These are phyloP conservation scores for Plebejus melissa DNA, from an alignment of 2,888 invertebrate genomes.

Conservation along the genomic window DNA sequence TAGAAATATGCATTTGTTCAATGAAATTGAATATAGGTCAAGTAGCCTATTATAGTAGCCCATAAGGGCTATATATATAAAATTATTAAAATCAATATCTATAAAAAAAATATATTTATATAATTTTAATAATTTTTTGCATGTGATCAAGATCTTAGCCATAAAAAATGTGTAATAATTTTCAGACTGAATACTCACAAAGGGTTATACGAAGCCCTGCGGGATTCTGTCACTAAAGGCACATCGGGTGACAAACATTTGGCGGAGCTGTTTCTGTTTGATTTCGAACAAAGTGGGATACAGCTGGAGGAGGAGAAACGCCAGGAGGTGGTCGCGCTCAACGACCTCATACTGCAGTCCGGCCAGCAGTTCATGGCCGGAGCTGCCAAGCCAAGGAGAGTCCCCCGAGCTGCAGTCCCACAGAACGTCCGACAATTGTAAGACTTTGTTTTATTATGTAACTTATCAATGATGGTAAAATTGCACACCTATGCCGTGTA, in stretches of 20 bases:
- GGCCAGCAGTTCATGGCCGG: conserved; percentile 92
- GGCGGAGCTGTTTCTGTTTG: conserved; percentile 93
- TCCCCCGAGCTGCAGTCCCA: conserved; percentile 84
- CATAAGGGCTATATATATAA: too few species aligned
- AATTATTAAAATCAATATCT: too few species aligned
- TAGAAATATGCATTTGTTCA: too few species aligned
- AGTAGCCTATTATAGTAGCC: too few species aligned
- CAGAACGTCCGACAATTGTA: conserved; percentile 85
- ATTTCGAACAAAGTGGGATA: conserved; percentile 98
- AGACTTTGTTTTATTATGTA: conserved; percentile 45
- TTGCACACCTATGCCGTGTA: too few species aligned
- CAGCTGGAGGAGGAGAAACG: conserved; percentile 89
- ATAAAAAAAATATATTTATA: too few species aligned
- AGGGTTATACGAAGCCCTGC: conserved; percentile 88
- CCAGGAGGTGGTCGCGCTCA: conserved; percentile 88
- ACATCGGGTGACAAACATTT: conserved; percentile 93
- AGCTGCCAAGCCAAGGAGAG: conserved; percentile 82
- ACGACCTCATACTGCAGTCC: conserved; percentile 89
- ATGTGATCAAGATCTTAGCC: too few species aligned
- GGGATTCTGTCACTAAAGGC: conserved; percentile 83
- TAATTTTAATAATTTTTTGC: too few species aligned
- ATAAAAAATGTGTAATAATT: conserved; percentile 26
- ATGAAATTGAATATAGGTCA: too few species aligned
- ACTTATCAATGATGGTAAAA: too few species aligned
- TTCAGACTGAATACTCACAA: conserved; percentile 93